phyloP scores from a whole-genome alignment of 53 echinoderm and acorn worm genomes.

The Astropecten irregularis region DNA sequence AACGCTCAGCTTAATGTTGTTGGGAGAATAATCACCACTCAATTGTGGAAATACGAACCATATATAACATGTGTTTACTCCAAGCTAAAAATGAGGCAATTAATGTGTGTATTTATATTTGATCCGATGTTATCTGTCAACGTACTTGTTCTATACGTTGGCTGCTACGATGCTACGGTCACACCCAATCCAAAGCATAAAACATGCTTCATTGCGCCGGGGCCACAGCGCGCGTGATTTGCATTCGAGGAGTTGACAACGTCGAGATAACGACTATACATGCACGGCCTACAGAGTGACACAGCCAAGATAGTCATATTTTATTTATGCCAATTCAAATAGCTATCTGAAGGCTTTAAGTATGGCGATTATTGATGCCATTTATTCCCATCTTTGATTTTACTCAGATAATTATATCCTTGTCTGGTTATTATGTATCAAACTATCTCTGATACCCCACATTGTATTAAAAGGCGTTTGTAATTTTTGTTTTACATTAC shows the following conservation, averaged over 20 bases:
- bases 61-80: neutral
- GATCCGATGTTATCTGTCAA: neutral
- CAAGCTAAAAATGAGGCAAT: neutral
- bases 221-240: slow-evolving; percentile 60
- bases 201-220: slow-evolving; percentile 39
- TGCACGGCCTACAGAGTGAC: neutral
- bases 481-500: too few species aligned
- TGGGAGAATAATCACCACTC: too few species aligned
- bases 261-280: neutral
- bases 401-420: too few species aligned
- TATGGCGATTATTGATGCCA: too few species aligned
- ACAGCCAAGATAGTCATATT: neutral
- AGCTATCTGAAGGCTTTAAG: too few species aligned
- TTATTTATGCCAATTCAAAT: slow-evolving; percentile 18
- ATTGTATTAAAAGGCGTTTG: too few species aligned
- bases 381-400: too few species aligned
- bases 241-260: slow-evolving; percentile 37
- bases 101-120: neutral
- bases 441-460: too few species aligned
- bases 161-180: slow-evolving; percentile 17
- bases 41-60: neutral
- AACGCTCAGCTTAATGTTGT: too few species aligned
- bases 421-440: too few species aligned
- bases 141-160: neutral
- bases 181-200: slow-evolving; percentile 57